phyloP scores from a whole-genome alignment of 2,888 invertebrate genomes.

The Xylophagus ater region DNA sequence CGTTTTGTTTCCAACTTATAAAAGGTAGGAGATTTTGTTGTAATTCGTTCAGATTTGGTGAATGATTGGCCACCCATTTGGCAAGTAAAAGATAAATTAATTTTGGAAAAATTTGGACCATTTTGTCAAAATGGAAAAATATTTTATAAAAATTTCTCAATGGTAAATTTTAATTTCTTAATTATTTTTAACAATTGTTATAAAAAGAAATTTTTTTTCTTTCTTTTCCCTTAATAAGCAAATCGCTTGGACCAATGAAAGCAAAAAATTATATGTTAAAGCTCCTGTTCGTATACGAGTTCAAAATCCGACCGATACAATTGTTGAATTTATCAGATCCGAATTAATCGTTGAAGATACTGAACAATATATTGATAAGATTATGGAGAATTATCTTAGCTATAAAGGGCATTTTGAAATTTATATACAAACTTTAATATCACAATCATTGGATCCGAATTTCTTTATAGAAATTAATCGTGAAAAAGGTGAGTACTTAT shows the following conservation, averaged over 20 bases:
- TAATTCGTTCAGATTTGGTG: conserved; percentile 67
- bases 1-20: not conserved
- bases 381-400: conserved; percentile 62
- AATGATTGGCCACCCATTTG: conserved; percentile 81
- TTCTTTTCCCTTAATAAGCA: conserved; percentile 46
- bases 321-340: conserved; percentile 67
- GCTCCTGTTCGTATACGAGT: conserved; percentile 65
- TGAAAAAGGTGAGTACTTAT: conserved; percentile 69
- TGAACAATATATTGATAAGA: conserved; percentile 59
- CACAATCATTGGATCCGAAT: conserved; percentile 80
- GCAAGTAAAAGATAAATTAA: conserved; percentile 78
- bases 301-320: conserved; percentile 64
- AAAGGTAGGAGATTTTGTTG: conserved; percentile 68
- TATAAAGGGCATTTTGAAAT: conserved; percentile 85
- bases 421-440: conserved; percentile 81
- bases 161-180: conserved; percentile 45
- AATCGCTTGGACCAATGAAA: conserved; percentile 74
- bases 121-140: conserved; percentile 72
- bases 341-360: conserved; percentile 52
- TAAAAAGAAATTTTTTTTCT: conserved; percentile 10
- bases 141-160: conserved; percentile 75
- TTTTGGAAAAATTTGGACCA: conserved; percentile 72
- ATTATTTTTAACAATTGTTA: not conserved
- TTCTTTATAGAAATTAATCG: conserved; percentile 82
- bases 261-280: conserved; percentile 66